Evolutionary conservation across 2,888 invertebrate genomes (phyloP).

Genomic region (Ectobius pallidus): DNA sequence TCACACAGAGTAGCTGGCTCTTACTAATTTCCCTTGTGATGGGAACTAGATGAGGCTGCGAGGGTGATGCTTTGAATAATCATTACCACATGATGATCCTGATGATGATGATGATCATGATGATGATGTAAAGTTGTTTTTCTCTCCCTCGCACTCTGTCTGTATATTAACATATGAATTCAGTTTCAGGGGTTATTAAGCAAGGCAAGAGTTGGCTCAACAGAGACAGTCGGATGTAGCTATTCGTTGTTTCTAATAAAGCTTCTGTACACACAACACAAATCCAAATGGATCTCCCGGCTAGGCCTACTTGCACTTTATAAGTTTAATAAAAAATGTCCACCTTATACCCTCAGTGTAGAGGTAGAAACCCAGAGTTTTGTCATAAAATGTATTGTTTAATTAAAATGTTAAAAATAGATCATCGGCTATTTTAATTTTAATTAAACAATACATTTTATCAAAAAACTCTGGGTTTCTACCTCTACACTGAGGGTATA

Average conservation of each 20-base stretch:
- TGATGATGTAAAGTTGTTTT: neutral
- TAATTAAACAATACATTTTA: no score
- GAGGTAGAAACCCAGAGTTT: no score
- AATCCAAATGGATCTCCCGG: no score
- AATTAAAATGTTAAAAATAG: no score
- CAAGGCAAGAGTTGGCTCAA: conserved; percentile 29
- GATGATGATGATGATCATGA: no score
- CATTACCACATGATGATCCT: conserved; percentile 25
- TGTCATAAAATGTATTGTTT: no score
- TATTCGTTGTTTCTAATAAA: conserved; percentile 7
- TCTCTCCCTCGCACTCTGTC: neutral
- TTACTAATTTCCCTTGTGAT: conserved; percentile 37
- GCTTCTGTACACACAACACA: neutral
- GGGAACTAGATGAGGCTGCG: conserved; percentile 25
- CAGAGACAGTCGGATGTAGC: conserved; percentile 1
- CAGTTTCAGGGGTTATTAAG: conserved; percentile 42
- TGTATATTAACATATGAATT: conserved; percentile 42
- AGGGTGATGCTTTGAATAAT: conserved; percentile 38
- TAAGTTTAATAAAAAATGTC: no score
- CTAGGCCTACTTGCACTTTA: no score
- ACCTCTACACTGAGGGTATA: no score
- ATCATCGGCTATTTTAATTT: no score
- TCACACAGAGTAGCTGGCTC: neutral
- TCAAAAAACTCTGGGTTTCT: no score
- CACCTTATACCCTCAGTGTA: no score